A percentile compares a stretch with the other conserved stretches of the same genome.
phyloP scores from a whole-genome alignment of 2,888 invertebrate genomes.

The Ferrisia virgata region DNA sequence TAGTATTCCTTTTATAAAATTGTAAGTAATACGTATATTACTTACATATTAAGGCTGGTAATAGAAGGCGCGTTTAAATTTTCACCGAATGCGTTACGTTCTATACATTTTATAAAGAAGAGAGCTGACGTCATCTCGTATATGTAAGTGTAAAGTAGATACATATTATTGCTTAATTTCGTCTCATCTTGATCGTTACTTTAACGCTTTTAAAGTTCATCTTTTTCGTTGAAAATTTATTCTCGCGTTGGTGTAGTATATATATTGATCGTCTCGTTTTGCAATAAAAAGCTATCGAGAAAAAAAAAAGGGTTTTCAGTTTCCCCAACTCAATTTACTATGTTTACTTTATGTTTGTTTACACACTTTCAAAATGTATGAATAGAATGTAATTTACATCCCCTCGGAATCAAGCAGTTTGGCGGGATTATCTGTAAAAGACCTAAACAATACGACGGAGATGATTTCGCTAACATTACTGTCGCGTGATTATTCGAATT shows the following conservation, averaged over 20 bases:
- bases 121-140: too few species aligned
- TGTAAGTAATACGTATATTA: too few species aligned
- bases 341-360: constrained; percentile 26
- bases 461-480: neutral
- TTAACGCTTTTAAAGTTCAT: neutral
- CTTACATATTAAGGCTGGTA: neutral
- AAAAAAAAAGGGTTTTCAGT: neutral
- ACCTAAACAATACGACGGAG: neutral
- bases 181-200: neutral
- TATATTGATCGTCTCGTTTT: constrained; percentile 12
- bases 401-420: constrained; percentile 26
- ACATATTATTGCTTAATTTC: constrained; percentile 19
- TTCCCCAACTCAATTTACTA: constrained; percentile 28
- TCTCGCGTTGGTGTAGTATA: neutral
- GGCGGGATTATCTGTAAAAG: constrained; percentile 6
- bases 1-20: neutral
- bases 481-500: neutral
- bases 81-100: too few species aligned
- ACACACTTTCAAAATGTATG: constrained; percentile 23
- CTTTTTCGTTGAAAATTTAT: neutral
- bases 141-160: too few species aligned
- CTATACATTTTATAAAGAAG: too few species aligned
- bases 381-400: constrained; percentile 30
- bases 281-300: neutral
- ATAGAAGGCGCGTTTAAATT: neutral